Evolutionary conservation across 2,888 invertebrate species (phyloP).

Genomic region (Salpingus planirostris): DNA sequence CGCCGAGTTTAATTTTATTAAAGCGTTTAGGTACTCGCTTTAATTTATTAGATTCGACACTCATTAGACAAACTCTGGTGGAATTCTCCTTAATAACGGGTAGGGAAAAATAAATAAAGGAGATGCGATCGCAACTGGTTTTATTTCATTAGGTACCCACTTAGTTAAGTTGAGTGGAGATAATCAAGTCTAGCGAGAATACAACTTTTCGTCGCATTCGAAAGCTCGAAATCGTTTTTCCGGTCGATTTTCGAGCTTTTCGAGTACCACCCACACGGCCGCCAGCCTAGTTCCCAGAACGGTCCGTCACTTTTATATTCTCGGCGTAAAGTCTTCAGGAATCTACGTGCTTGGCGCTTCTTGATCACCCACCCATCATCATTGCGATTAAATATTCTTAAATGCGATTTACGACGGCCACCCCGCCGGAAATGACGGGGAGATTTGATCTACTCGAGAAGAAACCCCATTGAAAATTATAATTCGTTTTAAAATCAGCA

Average conservation of each 20-base stretch:
- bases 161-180: no score
- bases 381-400: constrained; percentile 10
- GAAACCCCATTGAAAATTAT: constrained; percentile 8
- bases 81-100: constrained; percentile 9
- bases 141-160: no score
- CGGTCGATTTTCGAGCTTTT: no score
- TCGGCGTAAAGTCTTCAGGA: constrained; percentile 8
- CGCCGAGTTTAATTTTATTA: constrained; percentile 12
- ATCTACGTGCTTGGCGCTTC: constrained; percentile 9
- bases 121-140: no score
- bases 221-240: no score
- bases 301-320: constrained; percentile 11
- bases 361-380: constrained; percentile 5
- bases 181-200: no score
- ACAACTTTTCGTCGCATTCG: no score
- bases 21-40: constrained; percentile 9
- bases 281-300: constrained; percentile 22
- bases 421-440: constrained; percentile 23
- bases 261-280: no score
- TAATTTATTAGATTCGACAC: constrained; percentile 12
- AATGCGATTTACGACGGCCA: constrained; percentile 22
- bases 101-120: constrained; percentile 4
- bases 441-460: constrained; percentile 8
- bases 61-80: constrained; percentile 15
- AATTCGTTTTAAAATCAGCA: no score